A percentile compares a stretch with the other conserved stretches of the same genome.
Evolutionary conservation across 2,888 invertebrate genomes (phyloP).

Genomic region (Amblyjoppa proteus): DNA sequence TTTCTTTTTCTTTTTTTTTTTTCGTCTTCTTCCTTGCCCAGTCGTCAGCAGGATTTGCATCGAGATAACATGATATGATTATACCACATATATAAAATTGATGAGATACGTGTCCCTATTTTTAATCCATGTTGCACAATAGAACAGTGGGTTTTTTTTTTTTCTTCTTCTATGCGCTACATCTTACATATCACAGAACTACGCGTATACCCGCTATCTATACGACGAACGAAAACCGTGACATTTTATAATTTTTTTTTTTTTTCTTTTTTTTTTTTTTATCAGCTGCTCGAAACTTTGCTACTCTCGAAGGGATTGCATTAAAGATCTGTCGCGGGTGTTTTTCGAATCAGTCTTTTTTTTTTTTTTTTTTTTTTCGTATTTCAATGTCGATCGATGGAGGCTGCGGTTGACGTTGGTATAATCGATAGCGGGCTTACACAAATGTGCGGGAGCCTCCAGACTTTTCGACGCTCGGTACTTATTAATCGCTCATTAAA

Average conservation of each 20-base stretch:
- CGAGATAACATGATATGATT: constrained; percentile 80
- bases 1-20: constrained; percentile 18
- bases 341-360: constrained; percentile 29
- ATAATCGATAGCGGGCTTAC: constrained; percentile 64
- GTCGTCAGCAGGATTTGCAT: constrained; percentile 75
- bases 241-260: background rate
- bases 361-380: background rate
- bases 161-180: constrained; percentile 79
- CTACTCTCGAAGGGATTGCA: background rate
- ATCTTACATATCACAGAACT: constrained; percentile 86
- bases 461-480: constrained; percentile 67
- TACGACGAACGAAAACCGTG: constrained; percentile 17
- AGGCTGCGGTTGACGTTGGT: constrained; percentile 41
- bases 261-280: background rate
- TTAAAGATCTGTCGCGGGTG: constrained; percentile 15
- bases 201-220: constrained; percentile 83
- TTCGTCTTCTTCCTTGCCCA: constrained; percentile 66
- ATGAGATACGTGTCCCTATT: constrained; percentile 78
- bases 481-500: constrained; percentile 36
- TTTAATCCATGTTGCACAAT: constrained; percentile 81
- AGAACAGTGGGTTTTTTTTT: constrained; percentile 79
- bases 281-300: background rate
- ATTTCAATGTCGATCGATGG: constrained; percentile 9
- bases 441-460: constrained; percentile 82
- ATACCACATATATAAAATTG: constrained; percentile 79